Evolutionary conservation across 2,113 vertebrate species (phyloP), one percentile per base, ranked within the genome.

Genomic region (Empidonax alnorum): DNA sequence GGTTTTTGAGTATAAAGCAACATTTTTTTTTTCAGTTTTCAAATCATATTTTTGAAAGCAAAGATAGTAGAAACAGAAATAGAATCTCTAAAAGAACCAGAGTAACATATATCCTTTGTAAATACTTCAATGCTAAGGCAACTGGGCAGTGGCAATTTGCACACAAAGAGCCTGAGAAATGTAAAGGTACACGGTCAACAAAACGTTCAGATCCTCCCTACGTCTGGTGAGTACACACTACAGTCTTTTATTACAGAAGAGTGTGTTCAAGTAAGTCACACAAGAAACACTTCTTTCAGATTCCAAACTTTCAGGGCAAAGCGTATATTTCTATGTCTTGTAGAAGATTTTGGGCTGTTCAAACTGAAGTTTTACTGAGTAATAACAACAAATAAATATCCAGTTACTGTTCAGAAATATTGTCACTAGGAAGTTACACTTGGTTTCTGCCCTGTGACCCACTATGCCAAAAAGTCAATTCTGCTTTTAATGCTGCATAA

Each of bases 221-320:
- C 7, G 14, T 0, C 0, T 28, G 61, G 20, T 47, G 50, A 65
- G 75, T 39, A 31, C 15, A 21, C 0, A 0, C 25, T 37, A 4
- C 22, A 23, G 17, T 59, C 46, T 76, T 89, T 71, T 50, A 82
- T 59, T 27, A 33, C 13, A 65, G 76, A 84, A 50, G 27, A 30
- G 27, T 63, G 30, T 55, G 12, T 81, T 91, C 39, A 89, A 18
- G 55, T 53, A 78, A 91, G 12, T n/a, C 61, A 72, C 35, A 47
- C 9, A 56, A 49, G 28, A 62, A 74, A 39, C 41, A 39, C 22
- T 15, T 59, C 13, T 78, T 93, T 81, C 23, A 35, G 52, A 24
- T 27, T 78, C 42, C 14, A 71, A 68, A 53, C 5, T 93, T 62
- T 55, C 58, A 58, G 44, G 44, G 42, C 44, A 71, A 83, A 69